phyloP scores from a whole-genome alignment of 2,113 vertebrate genomes.

The Puma concolor region DNA sequence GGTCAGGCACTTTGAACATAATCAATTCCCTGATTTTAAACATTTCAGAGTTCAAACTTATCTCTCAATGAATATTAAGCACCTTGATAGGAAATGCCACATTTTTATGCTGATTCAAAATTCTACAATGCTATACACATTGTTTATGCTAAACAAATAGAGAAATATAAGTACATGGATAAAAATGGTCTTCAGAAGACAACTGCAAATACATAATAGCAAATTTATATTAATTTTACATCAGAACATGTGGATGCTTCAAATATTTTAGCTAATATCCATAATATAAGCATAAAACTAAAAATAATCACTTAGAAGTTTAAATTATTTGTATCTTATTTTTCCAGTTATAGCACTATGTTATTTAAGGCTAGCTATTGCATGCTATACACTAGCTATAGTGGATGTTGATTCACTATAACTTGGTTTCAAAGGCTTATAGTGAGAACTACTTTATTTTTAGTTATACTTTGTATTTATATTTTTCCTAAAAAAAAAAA shows the following conservation, averaged over 20 bases:
- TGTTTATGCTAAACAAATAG: not conserved
- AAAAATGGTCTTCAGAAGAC: not conserved
- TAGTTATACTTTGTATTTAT: not conserved
- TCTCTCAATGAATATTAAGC: not conserved
- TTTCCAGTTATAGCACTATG: not conserved
- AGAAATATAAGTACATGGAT: not conserved
- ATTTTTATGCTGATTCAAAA: not conserved
- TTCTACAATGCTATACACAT: not conserved
- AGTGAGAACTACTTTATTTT: not conserved
- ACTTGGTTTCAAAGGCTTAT: not conserved
- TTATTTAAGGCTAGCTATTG: not conserved
- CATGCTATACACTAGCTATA: not conserved
- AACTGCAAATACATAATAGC: not conserved
- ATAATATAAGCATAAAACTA: not conserved
- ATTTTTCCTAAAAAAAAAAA: constrained; percentile 36
- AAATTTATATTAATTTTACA: not conserved
- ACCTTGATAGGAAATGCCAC: not conserved
- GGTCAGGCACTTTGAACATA: not conserved
- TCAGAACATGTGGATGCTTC: fast-evolving
- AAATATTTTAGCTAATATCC: not conserved
- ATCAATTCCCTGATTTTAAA: not conserved
- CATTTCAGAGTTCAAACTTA: not conserved
- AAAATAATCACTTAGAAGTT: not conserved
- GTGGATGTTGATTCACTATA: not conserved
- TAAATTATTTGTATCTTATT: not conserved